Conservation (phyloP, 2,113 vertebrate species). For the Rhabdomys dilectus region DNA sequence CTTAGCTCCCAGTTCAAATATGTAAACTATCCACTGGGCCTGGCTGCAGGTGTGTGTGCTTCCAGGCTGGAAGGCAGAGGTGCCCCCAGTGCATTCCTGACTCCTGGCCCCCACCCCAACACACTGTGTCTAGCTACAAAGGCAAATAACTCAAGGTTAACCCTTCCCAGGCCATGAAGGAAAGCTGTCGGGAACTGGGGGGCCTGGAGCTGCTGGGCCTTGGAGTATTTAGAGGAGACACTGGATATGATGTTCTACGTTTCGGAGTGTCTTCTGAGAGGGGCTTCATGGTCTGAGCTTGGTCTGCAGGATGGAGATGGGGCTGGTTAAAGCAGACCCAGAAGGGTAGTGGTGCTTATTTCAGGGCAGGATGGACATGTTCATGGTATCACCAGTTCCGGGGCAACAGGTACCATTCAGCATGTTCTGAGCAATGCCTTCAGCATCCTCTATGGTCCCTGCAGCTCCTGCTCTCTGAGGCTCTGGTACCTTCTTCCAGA, state of each 20-base stretch:
- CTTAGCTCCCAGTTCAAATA: conserved; percentile 89
- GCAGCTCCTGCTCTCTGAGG: not conserved
- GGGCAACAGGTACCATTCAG: not conserved
- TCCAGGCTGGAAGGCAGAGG: conserved; percentile 58
- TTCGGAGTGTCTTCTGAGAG: not conserved
- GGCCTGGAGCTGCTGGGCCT: not conserved
- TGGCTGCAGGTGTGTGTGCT: conserved; percentile 89
- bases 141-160: conserved; percentile 87
- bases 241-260: not conserved
- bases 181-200: not conserved
- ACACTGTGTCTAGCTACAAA: conserved; percentile 81
- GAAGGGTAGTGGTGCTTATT: not conserved
- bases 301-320: not conserved
- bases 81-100: conserved; percentile 88
- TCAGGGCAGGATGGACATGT: not conserved
- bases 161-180: conserved; percentile 80
- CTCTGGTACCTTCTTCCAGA: not conserved
- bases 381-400: not conserved
- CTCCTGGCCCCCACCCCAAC: conserved; percentile 79
- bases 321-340: not conserved
- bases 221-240: not conserved
- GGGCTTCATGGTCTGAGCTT: not conserved
- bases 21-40: conserved; percentile 87
- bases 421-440: not conserved
- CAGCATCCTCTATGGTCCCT: not conserved